These are phyloP conservation scores for Boloria euphrosyne DNA, from an alignment of 2,888 invertebrate species.

Conservation along the genomic window DNA sequence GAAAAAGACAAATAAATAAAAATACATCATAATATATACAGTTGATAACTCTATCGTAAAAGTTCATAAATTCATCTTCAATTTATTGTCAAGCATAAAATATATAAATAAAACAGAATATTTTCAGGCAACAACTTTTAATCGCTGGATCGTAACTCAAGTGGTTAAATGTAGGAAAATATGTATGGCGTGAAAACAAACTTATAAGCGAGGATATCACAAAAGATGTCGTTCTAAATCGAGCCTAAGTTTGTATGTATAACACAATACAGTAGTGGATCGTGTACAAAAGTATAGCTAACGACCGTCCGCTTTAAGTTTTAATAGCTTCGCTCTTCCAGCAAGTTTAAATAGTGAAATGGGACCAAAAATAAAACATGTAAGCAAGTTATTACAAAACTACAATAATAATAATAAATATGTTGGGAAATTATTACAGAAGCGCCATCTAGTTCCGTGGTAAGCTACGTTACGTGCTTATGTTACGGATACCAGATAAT, in stretches of 20 bases:
- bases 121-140: neutral
- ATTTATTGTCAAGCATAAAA: neutral
- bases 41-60: no score
- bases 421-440: no score
- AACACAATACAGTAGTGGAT: slow-evolving; percentile 48
- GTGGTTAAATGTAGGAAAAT: slow-evolving; percentile 13
- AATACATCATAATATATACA: no score
- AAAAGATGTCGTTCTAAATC: slow-evolving; percentile 31
- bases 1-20: no score
- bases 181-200: slow-evolving; percentile 13
- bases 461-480: no score
- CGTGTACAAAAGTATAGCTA: slow-evolving; percentile 59
- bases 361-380: slow-evolving; percentile 51
- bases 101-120: neutral
- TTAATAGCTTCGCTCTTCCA: slow-evolving; percentile 70
- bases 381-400: slow-evolving; percentile 37
- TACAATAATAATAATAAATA: neutral
- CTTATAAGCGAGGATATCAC: slow-evolving; percentile 28
- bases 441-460: no score
- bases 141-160: neutral
- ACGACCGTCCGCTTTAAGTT: slow-evolving; percentile 68
- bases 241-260: slow-evolving; percentile 40
- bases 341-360: slow-evolving; percentile 60
- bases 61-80: neutral
- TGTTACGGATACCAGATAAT: no score